Base-by-base conservation (phyloP, 2,113 vertebrate genomes). In the Orientallactaga bullata region DNA sequence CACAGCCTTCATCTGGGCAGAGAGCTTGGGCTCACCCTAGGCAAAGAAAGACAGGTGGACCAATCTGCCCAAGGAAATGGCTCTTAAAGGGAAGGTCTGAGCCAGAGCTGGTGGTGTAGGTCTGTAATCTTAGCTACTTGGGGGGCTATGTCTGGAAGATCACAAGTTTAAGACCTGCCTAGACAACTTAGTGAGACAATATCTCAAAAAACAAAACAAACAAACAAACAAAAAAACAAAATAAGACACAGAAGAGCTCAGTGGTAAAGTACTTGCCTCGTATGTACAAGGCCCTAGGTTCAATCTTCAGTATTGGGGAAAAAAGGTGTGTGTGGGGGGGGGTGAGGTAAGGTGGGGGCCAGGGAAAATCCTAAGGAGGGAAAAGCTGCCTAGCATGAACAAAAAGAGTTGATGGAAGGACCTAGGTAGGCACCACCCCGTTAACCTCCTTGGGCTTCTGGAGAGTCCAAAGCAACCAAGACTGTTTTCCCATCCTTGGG, bases 1-100 rank as follows among this genome's bases (percentile, higher is more conserved):
- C 85, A 99, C 98, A 0, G 99, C 99, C 97, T 99, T 99, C 98
- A 99, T 99, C 95, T 99, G 99, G 68, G 97, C 99, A 0, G 99
- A 99, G 20, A 99, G 98, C 94, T 99, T 99, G 95, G 99, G 99
- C 85, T 99, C 99, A 78, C 98, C 97, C 99, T 99, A 97, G 30
- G 71, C 39, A 90, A 66, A 87, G 87, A 79, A 87, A 68, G 37
- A 17, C 18, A 17, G 82, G 23, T 83, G 26, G 90, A 68, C 63
- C 73, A 65, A 89, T 7, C 15, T 28, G 18, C 13, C 66, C 8
- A 2, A 13, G 30, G 1, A 2, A 47, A 15, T 0, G 26, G 69
- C 39, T n/a, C 30, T 21, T 32, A 24, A 20, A 37, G 2, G n/a
- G 28, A 9, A 69, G n/a, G 32, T 16, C 7, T 47, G 39, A 26